phyloP scores from a whole-genome alignment of 2,888 invertebrate species.

The Hydropsyche betteni region DNA sequence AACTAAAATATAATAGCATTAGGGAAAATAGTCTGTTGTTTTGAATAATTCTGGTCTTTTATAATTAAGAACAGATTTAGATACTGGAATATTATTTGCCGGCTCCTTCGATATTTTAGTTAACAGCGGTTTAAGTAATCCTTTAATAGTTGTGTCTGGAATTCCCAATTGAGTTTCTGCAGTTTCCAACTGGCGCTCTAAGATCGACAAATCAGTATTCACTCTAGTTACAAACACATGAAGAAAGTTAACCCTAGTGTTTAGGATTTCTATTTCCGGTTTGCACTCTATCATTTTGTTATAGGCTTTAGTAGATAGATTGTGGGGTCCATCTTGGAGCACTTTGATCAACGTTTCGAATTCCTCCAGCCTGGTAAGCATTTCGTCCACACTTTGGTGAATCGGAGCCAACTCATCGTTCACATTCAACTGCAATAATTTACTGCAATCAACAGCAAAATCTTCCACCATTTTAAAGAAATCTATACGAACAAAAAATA shows the following conservation, averaged over 20 bases:
- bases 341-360: conserved; percentile 70
- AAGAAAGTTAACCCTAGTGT: conserved; percentile 66
- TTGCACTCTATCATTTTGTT: conserved; percentile 65
- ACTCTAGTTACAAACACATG: conserved; percentile 66
- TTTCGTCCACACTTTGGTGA: conserved; percentile 72
- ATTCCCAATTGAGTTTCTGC: conserved; percentile 70
- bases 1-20: conserved; percentile 44
- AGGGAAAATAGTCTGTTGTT: conserved; percentile 56
- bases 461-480: conserved; percentile 62
- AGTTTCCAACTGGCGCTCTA: conserved; percentile 69
- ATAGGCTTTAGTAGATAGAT: conserved; percentile 61
- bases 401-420: conserved; percentile 67
- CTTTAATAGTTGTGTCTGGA: conserved; percentile 68
- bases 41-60: conserved; percentile 57
- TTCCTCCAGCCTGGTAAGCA: conserved; percentile 73
- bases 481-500: too few species aligned
- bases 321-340: conserved; percentile 63
- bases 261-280: conserved; percentile 64
- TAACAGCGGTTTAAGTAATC: conserved; percentile 69
- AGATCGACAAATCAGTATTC: conserved; percentile 62
- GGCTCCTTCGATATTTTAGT: conserved; percentile 55
- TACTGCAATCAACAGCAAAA: conserved; percentile 65
- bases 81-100: conserved; percentile 48
- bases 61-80: conserved; percentile 56
- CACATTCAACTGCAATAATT: conserved; percentile 66